Base-by-base conservation (phyloP, 2,888 invertebrate species). In the Apotomis capreana region DNA sequence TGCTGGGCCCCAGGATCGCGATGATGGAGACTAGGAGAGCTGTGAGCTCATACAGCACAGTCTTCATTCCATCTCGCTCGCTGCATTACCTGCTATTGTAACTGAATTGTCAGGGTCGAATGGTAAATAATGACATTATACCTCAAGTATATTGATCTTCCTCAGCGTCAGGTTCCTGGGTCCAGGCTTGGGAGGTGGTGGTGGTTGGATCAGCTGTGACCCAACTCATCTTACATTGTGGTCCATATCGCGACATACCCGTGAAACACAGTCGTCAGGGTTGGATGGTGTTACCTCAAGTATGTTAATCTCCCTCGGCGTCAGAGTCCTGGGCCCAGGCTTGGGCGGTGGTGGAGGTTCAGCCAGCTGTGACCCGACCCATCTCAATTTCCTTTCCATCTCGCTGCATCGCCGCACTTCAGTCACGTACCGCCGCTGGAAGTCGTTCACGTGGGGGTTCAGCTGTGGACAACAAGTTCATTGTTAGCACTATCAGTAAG, bases 361-460 rank as follows among this genome's bases (percentile, higher is more conserved):
- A 0, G 91, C 89, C 49, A 93, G 85, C 76, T 93, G 92, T 0
- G 87, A 89, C 52, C 87, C 89, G 63, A 93, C 92, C 88, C 89
- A 93, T 5, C 92, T 85, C 63, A 93, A 83, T 77, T 92, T 92
- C 59, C 93, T 84, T 67, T 93, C 93, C 93, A 93, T 92, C 78
- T 93, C 93, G 74, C 91, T 92, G 83, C 93, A 92, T 51, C 93
- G 80, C 3, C 93, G 79, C n/a, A 93, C 92, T 73, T 93, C 93
- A 36, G 85, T 88, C 74, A 92, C 93, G 78, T 92, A 93, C 0
- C 91, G 89, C 0, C 93, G 84, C 73, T 92, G 92, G 84, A 93
- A 93, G 81, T 92, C 92, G 75, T 92, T 92, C 73, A 93, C 90
- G 81, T 91, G 90, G 0, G 92, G 92, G 74, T 93, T 93, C 62